Percentiles rank a stretch among this genome's conserved stretches.
Conservation (phyloP, 2,797 vertebrate genomes). For the Pteropus rufus region DNA sequence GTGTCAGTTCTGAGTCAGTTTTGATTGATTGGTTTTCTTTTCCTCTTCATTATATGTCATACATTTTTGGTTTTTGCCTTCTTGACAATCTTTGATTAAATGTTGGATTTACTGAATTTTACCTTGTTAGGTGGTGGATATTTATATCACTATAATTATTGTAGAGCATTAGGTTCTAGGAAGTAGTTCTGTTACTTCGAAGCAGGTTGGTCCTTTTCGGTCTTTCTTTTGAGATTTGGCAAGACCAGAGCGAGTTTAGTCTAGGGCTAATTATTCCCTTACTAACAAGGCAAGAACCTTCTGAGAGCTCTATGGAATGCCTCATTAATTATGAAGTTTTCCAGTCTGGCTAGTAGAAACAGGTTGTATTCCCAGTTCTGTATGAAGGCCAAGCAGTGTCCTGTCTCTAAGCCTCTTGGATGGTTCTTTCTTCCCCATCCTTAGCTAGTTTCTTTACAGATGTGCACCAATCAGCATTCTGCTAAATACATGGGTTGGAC, state of each 20-base stretch:
- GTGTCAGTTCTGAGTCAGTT: neutral
- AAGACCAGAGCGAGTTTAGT: conserved; percentile 6
- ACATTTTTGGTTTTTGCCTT: neutral
- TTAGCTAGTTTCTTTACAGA: neutral
- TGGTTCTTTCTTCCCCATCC: conserved; percentile 7
- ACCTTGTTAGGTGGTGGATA: neutral
- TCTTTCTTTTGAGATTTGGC: conserved; percentile 16
- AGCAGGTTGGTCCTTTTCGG: neutral
- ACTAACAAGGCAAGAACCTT: neutral
- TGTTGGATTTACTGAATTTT: conserved; percentile 30
- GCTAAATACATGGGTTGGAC: neutral
- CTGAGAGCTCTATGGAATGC: neutral
- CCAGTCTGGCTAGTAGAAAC: neutral
- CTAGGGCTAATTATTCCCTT: neutral
- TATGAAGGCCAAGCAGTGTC: neutral
- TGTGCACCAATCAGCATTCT: neutral
- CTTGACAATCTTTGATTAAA: neutral
- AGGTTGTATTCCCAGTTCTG: neutral
- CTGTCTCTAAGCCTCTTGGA: neutral
- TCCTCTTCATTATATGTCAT: neutral
- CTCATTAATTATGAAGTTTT: conserved; percentile 34
- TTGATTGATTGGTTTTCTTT: neutral
- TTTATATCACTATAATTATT: conserved; percentile 29
- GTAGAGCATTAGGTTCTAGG: neutral
- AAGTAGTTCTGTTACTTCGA: neutral